Base-by-base conservation (phyloP, 2,888 invertebrate species). In the Agapostemon virescens region DNA sequence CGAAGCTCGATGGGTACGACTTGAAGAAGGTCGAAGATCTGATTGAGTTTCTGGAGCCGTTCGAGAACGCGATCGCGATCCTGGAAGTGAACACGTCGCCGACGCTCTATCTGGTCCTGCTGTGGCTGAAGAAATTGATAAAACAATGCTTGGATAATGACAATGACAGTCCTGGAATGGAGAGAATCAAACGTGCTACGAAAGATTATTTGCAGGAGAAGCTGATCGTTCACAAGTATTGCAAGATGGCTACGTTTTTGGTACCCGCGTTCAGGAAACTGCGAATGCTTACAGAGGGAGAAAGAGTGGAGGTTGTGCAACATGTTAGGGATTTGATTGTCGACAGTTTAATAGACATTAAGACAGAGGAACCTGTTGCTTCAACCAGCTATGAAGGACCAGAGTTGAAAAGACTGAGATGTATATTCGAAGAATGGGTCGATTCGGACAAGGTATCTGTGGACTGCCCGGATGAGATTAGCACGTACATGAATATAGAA, bases 41-140 rank as follows among this genome's bases (percentile, higher is more conserved):
- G 17, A 55, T 55, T 2, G 55, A 55, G 26, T 55, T 55, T 55
- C 17, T 55, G 55, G 55, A 55, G 7, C 55, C 55, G 55, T 55
- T 55, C 26, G 55, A 55, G 17, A 26, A 55, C 26, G 55, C 55
- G 2, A 55, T 55, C 0, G 55, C 55, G 7, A 55, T 55, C 17
- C 17, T 55, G 26, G 55, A 55, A 26, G 55, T 55, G 26, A 26
- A 55, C 55, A 26, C 17, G 26, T 26, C 55, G 55, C 55, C 55
- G 5, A 55, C 26, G 55, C 26, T 55, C 26, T 55, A 55, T 55
- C 23, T 55, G 2, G 55, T 55, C n/a, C 6, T 55, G 26, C 11
- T 55, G 2, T 55, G 55, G 55, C 26, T 55, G 26, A 55, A 55
- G 55, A 55, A 55, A 55, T 15, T 55, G 55, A 55, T 55, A 26